Percentiles rank a stretch among this genome's conserved stretches.
Evolutionary conservation across 2,113 vertebrate genomes (phyloP).

Genomic region (Heteronetta atricapilla): DNA sequence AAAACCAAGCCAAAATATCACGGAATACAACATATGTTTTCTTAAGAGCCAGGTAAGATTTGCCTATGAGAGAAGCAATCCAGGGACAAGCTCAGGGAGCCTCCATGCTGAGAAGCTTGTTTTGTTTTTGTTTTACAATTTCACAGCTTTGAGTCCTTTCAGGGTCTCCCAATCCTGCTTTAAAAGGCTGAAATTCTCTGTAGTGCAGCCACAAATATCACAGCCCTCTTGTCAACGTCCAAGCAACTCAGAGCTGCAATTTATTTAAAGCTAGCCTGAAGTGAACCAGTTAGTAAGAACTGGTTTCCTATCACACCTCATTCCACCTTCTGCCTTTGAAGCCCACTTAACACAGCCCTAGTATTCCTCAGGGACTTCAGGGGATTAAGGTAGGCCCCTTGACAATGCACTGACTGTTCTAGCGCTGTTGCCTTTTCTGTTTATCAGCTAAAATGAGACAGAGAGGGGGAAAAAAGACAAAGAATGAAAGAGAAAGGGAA

Average conservation of each 20-base stretch:
- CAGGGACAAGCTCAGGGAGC: background rate
- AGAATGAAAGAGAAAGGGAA: background rate
- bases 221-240: slow-evolving; percentile 46
- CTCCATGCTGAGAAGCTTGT: background rate
- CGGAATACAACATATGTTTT: background rate
- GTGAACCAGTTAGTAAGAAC: slow-evolving; percentile 72
- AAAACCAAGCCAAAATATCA: background rate
- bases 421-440: slow-evolving; percentile 15
- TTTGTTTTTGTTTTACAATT: slow-evolving; percentile 1
- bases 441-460: slow-evolving; percentile 6
- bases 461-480: background rate
- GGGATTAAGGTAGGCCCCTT: slow-evolving; percentile 39
- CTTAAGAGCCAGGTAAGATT: slow-evolving; percentile 34
- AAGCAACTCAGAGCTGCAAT: slow-evolving; percentile 54
- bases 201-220: slow-evolving; percentile 45
- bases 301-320: slow-evolving; percentile 66
- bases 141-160: background rate
- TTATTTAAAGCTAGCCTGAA: slow-evolving; percentile 72
- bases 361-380: slow-evolving; percentile 33
- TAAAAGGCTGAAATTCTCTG: slow-evolving; percentile 52
- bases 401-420: slow-evolving; percentile 44
- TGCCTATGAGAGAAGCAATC: background rate
- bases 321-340: slow-evolving; percentile 65
- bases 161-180: background rate
- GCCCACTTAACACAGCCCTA: slow-evolving; percentile 52